phyloP scores from a whole-genome alignment of 1,140 invertebrate genomes.

The Augochlora pura region DNA sequence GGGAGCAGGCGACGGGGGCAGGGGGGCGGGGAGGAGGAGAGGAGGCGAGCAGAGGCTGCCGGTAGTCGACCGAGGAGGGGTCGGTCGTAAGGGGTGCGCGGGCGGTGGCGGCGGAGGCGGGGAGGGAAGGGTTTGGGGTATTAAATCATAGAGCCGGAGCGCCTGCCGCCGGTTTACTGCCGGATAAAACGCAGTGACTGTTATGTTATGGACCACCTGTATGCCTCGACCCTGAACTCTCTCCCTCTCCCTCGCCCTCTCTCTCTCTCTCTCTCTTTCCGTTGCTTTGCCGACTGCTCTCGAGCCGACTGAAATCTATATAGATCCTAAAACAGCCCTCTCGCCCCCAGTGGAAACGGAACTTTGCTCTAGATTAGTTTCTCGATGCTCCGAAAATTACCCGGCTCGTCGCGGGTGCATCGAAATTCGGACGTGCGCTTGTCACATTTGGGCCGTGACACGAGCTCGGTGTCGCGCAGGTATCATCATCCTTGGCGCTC shows the following conservation, averaged over 20 bases:
- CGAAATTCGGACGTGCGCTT: too few relatives aligned
- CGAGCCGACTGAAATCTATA: slow-evolving; percentile 72
- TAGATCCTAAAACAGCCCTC: slow-evolving; percentile 69
- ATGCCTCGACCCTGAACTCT: slow-evolving; percentile 80
- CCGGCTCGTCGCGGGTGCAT: neutral
- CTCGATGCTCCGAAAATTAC: slow-evolving; percentile 16
- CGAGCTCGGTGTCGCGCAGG: too few relatives aligned
- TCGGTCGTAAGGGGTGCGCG: slow-evolving; percentile 53
- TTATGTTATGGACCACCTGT: slow-evolving; percentile 82
- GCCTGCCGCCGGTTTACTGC: slow-evolving; percentile 80
- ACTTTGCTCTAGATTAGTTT: slow-evolving; percentile 47
- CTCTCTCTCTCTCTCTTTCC: slow-evolving; percentile 59
- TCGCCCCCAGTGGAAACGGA: slow-evolving; percentile 23
- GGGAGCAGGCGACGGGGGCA: slow-evolving; percentile 4
- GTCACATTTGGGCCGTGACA: too few relatives aligned
- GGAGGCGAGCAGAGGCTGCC: slow-evolving; percentile 21
- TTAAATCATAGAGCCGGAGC: slow-evolving; percentile 80
- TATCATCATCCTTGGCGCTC: too few relatives aligned
- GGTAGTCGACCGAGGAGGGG: slow-evolving; percentile 55
- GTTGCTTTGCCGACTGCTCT: slow-evolving; percentile 56
- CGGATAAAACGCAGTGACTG: slow-evolving; percentile 81
- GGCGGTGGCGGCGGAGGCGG: slow-evolving; percentile 44
- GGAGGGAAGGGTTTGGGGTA: slow-evolving; percentile 73
- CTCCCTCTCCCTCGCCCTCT: slow-evolving; percentile 53
- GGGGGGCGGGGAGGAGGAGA: too few relatives aligned